These are phyloP conservation scores for Amia ocellicauda DNA, from an alignment of 2,113 vertebrate genomes.

Conservation along the genomic window DNA sequence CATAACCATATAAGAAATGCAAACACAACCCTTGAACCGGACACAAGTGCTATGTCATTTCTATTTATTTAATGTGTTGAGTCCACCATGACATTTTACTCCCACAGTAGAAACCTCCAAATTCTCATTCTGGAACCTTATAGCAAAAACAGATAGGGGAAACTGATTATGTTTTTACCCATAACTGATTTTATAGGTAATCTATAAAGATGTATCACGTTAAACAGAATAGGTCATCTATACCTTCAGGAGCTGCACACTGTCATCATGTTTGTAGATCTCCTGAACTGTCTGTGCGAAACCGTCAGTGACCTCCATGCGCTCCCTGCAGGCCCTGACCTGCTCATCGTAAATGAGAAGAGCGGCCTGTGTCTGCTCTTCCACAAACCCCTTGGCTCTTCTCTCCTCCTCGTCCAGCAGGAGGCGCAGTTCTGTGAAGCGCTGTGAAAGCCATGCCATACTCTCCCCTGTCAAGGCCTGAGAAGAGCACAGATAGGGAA, in stretches of 20 bases:
- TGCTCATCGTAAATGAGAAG: constrained; percentile 47
- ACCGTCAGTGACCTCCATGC: constrained; percentile 33
- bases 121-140: too few species aligned
- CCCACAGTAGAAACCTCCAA: too few species aligned
- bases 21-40: neutral
- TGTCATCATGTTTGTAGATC: constrained; percentile 43
- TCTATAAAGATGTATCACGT: too few species aligned
- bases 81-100: too few species aligned
- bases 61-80: too few species aligned
- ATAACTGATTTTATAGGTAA: too few species aligned
- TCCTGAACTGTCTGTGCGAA: constrained; percentile 35
- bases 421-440: constrained; percentile 51
- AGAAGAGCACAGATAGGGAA: too few species aligned
- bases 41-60: too few species aligned
- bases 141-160: too few species aligned
- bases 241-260: constrained; percentile 59
- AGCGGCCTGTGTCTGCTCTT: constrained; percentile 49
- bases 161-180: too few species aligned
- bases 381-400: constrained; percentile 50
- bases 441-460: constrained; percentile 52
- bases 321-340: constrained; percentile 33
- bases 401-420: constrained; percentile 60
- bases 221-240: too few species aligned
- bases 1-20: neutral
- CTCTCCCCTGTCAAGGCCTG: constrained; percentile 31